A percentile compares a stretch with the other conserved stretches of the same genome.
These are phyloP conservation scores for Pseudochirops corinnae DNA, from an alignment of 2,797 vertebrate species.

Conservation along the genomic window DNA sequence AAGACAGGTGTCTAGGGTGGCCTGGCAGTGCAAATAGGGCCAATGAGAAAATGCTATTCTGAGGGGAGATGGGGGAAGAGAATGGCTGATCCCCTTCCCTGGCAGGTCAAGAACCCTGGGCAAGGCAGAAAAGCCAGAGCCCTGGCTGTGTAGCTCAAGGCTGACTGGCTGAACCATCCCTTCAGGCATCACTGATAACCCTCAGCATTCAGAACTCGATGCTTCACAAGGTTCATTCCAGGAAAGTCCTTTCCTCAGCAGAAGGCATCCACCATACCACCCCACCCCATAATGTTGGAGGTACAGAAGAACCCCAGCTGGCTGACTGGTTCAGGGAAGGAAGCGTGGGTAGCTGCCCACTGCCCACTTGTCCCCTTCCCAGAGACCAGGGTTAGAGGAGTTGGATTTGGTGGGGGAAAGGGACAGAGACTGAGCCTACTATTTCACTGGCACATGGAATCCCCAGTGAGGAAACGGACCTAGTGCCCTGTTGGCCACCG, in stretches of 20 bases:
- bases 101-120: too few species aligned
- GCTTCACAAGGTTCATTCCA: background rate
- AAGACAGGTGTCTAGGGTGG: background rate
- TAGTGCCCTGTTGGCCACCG: too few species aligned
- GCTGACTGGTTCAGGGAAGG: background rate
- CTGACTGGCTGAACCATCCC: background rate
- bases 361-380: background rate
- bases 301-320: too few species aligned
- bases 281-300: too few species aligned
- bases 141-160: too few species aligned
- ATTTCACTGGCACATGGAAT: background rate
- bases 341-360: background rate
- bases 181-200: background rate
- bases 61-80: background rate
- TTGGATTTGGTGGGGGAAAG: background rate
- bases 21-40: background rate
- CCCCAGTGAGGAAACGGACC: background rate
- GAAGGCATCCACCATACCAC: too few species aligned
- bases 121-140: too few species aligned
- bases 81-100: background rate
- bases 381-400: background rate
- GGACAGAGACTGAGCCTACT: background rate
- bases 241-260: background rate
- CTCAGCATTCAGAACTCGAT: background rate
- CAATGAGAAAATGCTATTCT: background rate